Evolutionary conservation across 1,140 invertebrate species (phyloP).

Genomic region (Sarcophaga bullata): DNA sequence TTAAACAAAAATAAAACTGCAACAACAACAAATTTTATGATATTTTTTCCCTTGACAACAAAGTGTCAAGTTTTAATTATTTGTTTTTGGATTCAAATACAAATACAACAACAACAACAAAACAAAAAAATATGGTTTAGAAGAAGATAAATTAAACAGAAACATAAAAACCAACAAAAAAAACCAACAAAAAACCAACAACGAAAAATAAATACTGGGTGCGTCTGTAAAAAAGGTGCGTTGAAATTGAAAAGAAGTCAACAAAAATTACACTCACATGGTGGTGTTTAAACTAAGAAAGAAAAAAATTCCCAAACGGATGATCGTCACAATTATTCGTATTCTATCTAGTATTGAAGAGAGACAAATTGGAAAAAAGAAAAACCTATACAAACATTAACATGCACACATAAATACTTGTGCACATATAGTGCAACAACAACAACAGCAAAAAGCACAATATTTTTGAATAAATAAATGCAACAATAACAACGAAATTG

Average conservation of each 20-base stretch:
- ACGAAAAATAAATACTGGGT: slow-evolving; percentile 18
- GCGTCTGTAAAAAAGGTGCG: slow-evolving; percentile 29
- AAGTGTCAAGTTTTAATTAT: no score
- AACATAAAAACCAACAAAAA: not conserved
- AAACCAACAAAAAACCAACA: not conserved
- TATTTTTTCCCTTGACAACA: no score
- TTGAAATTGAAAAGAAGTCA: not conserved
- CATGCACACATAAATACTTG: no score
- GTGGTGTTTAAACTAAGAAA: not conserved
- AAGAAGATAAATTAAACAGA: no score
- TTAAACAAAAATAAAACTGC: no score
- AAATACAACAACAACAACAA: no score
- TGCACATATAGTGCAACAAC: not conserved
- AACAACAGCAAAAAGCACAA: not conserved
- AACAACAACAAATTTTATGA: no score
- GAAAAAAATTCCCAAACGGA: not conserved
- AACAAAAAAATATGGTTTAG: no score
- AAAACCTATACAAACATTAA: not conserved
- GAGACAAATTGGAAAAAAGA: not conserved
- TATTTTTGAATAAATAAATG: slow-evolving; percentile 12
- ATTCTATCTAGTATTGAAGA: not conserved
- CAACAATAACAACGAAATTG: slow-evolving; percentile 22
- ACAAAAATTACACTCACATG: not conserved
- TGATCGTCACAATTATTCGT: slow-evolving; percentile 5
- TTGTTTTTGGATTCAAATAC: no score